Evolutionary conservation across 2,113 vertebrate genomes (phyloP), one percentile per base, ranked within the genome.

Genomic region (Leucosticte australis): DNA sequence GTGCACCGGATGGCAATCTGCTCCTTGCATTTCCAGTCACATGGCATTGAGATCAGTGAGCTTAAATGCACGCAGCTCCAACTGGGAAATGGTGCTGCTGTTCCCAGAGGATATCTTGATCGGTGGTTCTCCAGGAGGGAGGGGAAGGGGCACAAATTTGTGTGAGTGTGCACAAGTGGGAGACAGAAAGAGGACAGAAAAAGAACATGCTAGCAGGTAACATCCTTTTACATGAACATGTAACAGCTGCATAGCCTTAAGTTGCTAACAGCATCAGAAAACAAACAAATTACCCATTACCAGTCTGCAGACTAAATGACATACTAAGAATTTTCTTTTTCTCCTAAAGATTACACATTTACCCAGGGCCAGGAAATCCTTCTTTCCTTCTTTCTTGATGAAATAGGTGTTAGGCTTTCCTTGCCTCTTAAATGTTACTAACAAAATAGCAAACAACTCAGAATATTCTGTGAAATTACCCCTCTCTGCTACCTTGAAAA

Each of bases 1-100:
- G 50, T 33, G 53, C 15, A 37, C 63, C 33, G 35, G 94, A 90
- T 89, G 90, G 94, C 93, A 88, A 71, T 92, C 90, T 77, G 83
- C 75, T 89, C 76, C 78, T 65, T 81, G 82, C 53, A 13, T 86
- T 82, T 64, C 79, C 31, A 82, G 75, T 65, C 81, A 90, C 65
- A 60, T n/a, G 86, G 91, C 73, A 55, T 2, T 3, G 35, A 82
- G 73, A 84, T 87, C 94, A 94, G 93, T 9, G 52, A 82, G 88
- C 81, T 90, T 81, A 96, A 96, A 83, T 53, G 88, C 60, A 69
- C 87, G 7, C 50, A 71, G 76, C 86, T 92, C 64, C 77, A 37
- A 68, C 8, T 65, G 35, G 71, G 92, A 76, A 91, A 81, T 2
- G 15, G 23, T 60, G 57, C 56, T 83, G 53, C 73, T 49, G 15